Evolutionary conservation across 1,140 invertebrate species (phyloP), one percentile per base, ranked within the genome.

Genomic region (Harpegnathos saltator): DNA sequence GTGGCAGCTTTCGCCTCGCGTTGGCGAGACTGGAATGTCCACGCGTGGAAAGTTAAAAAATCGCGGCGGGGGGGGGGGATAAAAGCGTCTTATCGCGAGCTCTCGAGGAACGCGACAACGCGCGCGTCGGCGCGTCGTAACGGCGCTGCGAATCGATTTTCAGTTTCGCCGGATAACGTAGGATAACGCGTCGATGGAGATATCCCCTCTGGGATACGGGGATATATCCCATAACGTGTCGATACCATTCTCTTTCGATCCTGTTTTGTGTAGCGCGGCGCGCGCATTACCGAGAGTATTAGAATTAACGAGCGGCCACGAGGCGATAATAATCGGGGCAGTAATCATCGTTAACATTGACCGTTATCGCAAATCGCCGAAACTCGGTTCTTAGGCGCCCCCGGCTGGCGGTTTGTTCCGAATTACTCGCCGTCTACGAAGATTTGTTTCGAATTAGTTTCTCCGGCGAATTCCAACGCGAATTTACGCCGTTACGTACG

Each of bases 361-460:
- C 68, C 65, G 33, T 80, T 80, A 80, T 80, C 75, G 33, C 52
- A 80, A 80, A 80, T 80, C 75, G 75, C 48, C 69, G 58, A 58
- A 80, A 80, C 75, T 80, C 58, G 65, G 65, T 80, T 71, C 75
- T 80, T 80, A 71, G 75, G 52, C 24, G 62, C 62, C 22, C 26
- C 14, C 29, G 38, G 38, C n/a, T 75, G 50, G 58, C 44, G 22
- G 58, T 86, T 86, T 58, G 84, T 68, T 56, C 26, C 48, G 73
- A 83, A 86, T 50, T 85, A 86, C 58, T 72, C 61, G 44, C 81
- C 58, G n/a, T 66, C 48, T 22, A 54, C 59, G 56, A 86, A 83
- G 85, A 86, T 87, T 87, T 83, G 85, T 86, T 83, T 80, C 81
- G 69, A 83, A 86, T 86, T 86, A 86, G 85, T 87, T 83, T 77